phyloP scores from a whole-genome alignment of 1,140 invertebrate genomes.

The Ruditapes philippinarum region DNA sequence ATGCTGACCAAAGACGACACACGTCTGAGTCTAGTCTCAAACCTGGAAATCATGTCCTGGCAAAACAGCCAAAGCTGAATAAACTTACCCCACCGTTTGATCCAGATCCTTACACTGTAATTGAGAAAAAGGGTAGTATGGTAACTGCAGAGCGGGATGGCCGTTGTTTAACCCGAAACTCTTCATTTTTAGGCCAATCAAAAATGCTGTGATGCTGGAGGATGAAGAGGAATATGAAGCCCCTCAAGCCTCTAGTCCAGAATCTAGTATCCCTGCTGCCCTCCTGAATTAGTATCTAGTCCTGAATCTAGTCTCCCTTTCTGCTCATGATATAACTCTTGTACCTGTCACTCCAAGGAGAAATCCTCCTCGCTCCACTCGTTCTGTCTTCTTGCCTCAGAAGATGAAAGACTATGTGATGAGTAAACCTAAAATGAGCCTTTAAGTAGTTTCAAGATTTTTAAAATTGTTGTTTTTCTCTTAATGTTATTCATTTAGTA shows the following conservation, averaged over 20 bases:
- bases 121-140: conserved; percentile 63
- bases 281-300: background rate
- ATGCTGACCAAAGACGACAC: conserved; percentile 50
- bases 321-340: too few relatives aligned
- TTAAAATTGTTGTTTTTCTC: too few relatives aligned
- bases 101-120: conserved; percentile 33
- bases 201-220: background rate
- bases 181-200: conserved; percentile 66
- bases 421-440: background rate
- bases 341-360: background rate
- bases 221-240: background rate
- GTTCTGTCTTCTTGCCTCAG: conserved; percentile 19
- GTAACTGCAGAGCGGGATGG: conserved; percentile 55
- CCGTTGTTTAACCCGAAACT: conserved; percentile 49
- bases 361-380: background rate
- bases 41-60: conserved; percentile 64
- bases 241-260: background rate
- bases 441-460: too few relatives aligned
- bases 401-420: conserved; percentile 5
- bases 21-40: background rate
- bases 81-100: conserved; percentile 59
- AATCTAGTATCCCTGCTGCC: too few relatives aligned
- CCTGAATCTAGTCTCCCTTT: too few relatives aligned
- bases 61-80: conserved; percentile 58
- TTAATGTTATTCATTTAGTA: background rate